Evolutionary conservation across 2,797 vertebrate genomes (phyloP), one percentile per base, ranked within the genome.

Genomic region (Alauda arvensis): DNA sequence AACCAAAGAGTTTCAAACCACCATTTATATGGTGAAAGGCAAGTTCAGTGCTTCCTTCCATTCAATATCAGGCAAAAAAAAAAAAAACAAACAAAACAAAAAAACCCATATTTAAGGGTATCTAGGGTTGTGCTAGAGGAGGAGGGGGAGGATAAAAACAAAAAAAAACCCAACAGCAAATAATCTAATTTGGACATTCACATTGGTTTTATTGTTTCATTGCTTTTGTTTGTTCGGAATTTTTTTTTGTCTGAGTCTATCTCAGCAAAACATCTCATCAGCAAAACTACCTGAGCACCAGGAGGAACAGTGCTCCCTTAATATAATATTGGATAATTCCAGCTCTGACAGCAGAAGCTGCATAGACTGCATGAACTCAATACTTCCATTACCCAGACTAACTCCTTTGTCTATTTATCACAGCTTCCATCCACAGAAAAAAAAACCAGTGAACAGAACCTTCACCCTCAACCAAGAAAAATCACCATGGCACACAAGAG

Each of bases 101-200:
- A n/a, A n/a, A n/a, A n/a, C n/a, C n/a, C n/a, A 20, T 67, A 62
- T 46, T 77, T 80, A 74, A 84, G 9, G 2, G 34, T 65, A 70
- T 21, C 18, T 56, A 56, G 4, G 8, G 4, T 62, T 85, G 59
- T 39, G 8, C 4, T 69, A 46, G 21, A 33, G 8, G 9, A 42
- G 4, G 18, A 39, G 4, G 2, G 0, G 0, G 2, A 33, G 5
- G 24, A 4, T 5, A 11, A 6, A 4, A 3, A 14, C 10, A 31
- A 12, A 18, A 9, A 16, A 37, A 6, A 49, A 19, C 0, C 5
- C 20, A 56, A 10, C 2, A 55, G 4, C 12, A 79, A 70, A 79
- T 25, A 48, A 71, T 49, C 21, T 74, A 67, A 65, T 63, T 28
- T 48, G 42, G 21, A 53, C 19, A 53, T 26, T 28, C 15, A 45